These are phyloP conservation scores for Sebastes itinus DNA, from an alignment of 2,797 vertebrate genomes.

Conservation along the genomic window DNA sequence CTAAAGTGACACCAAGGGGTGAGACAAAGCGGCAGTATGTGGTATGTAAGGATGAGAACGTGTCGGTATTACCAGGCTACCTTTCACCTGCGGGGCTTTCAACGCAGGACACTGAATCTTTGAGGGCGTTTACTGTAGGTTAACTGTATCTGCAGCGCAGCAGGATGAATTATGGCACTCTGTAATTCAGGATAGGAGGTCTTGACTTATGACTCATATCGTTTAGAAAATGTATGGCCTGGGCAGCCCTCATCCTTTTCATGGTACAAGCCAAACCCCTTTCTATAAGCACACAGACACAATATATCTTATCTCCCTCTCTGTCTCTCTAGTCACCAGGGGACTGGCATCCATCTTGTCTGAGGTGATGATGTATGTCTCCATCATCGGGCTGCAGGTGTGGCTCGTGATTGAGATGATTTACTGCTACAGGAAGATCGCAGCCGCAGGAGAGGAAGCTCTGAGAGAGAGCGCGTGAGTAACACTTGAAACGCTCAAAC, in stretches of 20 bases:
- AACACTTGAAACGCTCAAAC: background rate
- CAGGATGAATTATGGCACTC: background rate
- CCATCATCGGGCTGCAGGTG: conserved; percentile 90
- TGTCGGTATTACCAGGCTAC: background rate
- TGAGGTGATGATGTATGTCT: conserved; percentile 94
- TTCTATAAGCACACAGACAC: background rate
- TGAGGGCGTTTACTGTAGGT: background rate
- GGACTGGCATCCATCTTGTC: conserved; percentile 91
- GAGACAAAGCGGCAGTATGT: no score
- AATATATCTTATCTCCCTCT: background rate
- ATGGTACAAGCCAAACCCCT: background rate
- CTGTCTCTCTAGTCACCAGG: conserved; percentile 79
- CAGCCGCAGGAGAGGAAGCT: conserved; percentile 87
- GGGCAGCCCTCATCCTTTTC: background rate
- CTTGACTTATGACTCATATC: background rate
- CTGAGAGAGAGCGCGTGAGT: conserved; percentile 91
- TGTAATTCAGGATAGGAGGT: background rate
- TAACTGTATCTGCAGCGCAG: background rate
- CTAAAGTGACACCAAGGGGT: no score
- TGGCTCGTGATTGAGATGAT: conserved; percentile 94
- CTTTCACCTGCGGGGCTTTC: background rate
- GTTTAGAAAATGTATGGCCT: background rate
- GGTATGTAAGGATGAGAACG: no score
- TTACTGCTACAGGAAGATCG: conserved; percentile 93
- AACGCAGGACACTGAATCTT: background rate